These are phyloP conservation scores for Lydus trimaculatus DNA, from an alignment of 2,888 invertebrate species.

Conservation along the genomic window DNA sequence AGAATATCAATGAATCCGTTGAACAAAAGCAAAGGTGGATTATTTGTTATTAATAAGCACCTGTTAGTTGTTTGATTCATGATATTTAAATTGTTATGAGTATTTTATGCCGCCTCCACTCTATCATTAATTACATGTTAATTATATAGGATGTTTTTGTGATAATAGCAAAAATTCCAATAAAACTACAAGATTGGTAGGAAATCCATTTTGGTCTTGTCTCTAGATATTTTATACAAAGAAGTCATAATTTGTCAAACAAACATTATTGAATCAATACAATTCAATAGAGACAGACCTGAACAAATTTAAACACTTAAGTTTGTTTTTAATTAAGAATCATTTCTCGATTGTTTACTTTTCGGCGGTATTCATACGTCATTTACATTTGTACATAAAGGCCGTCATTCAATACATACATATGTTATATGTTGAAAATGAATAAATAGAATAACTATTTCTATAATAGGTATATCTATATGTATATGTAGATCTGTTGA, in stretches of 20 bases:
- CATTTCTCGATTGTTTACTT: conserved; percentile 34
- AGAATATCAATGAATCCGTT: conserved; percentile 26
- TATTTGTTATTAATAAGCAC: conserved; percentile 52
- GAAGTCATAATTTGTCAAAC: background rate
- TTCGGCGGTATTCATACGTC: background rate
- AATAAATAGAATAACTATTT: background rate
- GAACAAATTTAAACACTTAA: conserved; percentile 31
- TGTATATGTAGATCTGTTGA: background rate
- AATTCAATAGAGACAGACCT: conserved; percentile 24
- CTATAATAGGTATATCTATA: background rate
- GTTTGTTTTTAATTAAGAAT: conserved; percentile 41
- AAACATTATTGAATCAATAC: conserved; percentile 30
- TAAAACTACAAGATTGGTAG: background rate
- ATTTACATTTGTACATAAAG: conserved; percentile 16
- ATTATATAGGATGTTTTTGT: background rate
- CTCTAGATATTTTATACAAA: background rate
- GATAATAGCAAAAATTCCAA: background rate
- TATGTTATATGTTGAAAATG: background rate
- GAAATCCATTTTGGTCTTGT: too few relatives aligned
- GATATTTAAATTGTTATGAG: conserved; percentile 51
- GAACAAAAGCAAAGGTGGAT: conserved; percentile 30
- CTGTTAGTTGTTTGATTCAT: conserved; percentile 56
- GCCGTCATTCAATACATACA: conserved; percentile 18
- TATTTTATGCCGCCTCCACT: conserved; percentile 47
- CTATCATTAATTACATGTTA: conserved; percentile 15